A percentile compares a stretch with the other conserved stretches of the same genome.
These are phyloP conservation scores for Paramormyrops hopkinsi DNA, from an alignment of 2,797 vertebrate genomes.

Conservation along the genomic window DNA sequence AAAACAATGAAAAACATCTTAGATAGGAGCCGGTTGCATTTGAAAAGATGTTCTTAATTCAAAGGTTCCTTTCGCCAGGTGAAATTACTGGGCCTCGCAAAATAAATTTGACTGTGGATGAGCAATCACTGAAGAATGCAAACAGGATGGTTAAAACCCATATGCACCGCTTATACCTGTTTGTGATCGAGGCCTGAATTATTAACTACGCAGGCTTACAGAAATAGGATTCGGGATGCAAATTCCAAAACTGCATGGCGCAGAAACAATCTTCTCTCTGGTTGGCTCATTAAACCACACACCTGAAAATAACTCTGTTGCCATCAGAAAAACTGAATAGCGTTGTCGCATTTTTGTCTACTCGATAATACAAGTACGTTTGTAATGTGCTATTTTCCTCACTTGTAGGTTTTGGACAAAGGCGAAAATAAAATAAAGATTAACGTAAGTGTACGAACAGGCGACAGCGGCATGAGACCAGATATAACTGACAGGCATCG, in stretches of 20 bases:
- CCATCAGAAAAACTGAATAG: background rate
- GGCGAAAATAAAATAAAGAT: background rate
- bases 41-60: background rate
- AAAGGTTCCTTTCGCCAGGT: background rate
- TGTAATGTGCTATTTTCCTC: background rate
- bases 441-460: background rate
- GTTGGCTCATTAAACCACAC: background rate
- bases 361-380: background rate
- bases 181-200: background rate
- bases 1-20: background rate
- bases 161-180: background rate
- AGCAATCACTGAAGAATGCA: background rate
- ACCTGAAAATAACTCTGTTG: background rate
- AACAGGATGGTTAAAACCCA: background rate
- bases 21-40: background rate
- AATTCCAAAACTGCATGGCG: background rate
- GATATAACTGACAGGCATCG: background rate
- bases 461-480: background rate
- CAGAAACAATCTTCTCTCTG: background rate
- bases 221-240: background rate
- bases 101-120: background rate
- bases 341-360: background rate
- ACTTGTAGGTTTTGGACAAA: background rate
- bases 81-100: slow-evolving; percentile 1
- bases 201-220: background rate